Evolutionary conservation across 2,113 vertebrate genomes (phyloP), one percentile per base, ranked within the genome.

Genomic region (Catharus fuscescens): DNA sequence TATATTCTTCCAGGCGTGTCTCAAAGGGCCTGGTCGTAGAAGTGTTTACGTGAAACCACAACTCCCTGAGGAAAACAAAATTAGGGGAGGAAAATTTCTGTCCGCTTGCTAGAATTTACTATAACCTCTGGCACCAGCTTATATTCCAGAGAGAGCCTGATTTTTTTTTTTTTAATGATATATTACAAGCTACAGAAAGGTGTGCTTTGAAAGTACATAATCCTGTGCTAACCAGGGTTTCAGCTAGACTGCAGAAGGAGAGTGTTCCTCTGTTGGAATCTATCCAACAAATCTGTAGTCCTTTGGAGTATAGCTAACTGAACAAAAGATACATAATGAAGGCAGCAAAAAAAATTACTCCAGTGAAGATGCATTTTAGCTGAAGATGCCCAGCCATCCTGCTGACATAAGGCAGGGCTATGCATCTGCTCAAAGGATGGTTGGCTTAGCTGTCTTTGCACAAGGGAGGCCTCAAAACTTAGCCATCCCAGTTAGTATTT

Each of bases 1-100:
- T 94, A 86, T 47, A 77, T 92, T 89, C 82, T 94, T 88, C 65
- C 82, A 96, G 82, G 31, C 29, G 34, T 21, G 54, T 90, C 93
- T 86, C 91, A 90, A 89, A 85, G 77, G 85, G 26, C 48, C 69
- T 52, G 65, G 14, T 92, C 23, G 5, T 20, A 47, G 57, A 93
- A 94, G 70, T 95, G 87, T 96, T 96, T 94, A 95, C 21, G 4
- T 70, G 96, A 97, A 97, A 97, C 95, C 91, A 90, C 90, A 91
- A 59, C 21, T 96, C 82, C 44, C 50, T 8, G 24, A 81, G 73
- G 94, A 90, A 96, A 92, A 92, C 72, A 95, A 85, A 93, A 93
- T 78, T 47, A 48, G 66, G 69, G 70, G 71, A 86, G 70, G 56
- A 72, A 81, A 80, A 76, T 87, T 90, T 95, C 84, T 94, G n/a